A percentile compares a stretch with the other conserved stretches of the same genome.
These are phyloP conservation scores for Vannuccia rotundouncinata DNA, from an alignment of 2,888 invertebrate species.

Conservation along the genomic window DNA sequence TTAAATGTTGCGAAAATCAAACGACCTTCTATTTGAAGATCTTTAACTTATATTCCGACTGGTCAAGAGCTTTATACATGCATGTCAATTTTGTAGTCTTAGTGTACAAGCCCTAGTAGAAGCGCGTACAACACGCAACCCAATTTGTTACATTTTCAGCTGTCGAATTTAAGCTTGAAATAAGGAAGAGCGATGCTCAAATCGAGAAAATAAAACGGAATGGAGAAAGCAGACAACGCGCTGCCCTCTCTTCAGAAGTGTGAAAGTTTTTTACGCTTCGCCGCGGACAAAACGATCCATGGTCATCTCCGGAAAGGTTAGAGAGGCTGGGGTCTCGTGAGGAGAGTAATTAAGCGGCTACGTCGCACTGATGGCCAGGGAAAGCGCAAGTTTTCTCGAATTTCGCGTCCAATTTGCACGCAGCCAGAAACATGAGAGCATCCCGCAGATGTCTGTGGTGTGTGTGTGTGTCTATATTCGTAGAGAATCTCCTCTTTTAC, in stretches of 20 bases:
- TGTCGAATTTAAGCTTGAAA: no score
- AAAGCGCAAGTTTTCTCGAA: not conserved
- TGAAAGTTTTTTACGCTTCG: not conserved
- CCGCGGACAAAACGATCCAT: not conserved
- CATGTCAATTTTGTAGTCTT: not conserved
- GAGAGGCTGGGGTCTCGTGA: not conserved
- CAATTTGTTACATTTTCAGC: not conserved
- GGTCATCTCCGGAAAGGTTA: not conserved
- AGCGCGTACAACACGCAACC: not conserved
- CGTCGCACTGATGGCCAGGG: not conserved
- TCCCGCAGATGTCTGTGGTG: no score
- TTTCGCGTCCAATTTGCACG: not conserved
- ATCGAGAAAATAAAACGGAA: not conserved
- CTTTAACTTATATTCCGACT: not conserved
- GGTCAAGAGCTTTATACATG: not conserved
- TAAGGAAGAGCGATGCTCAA: no score
- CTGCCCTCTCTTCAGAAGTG: not conserved
- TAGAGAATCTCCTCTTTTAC: no score
- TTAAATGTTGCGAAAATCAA: no score
- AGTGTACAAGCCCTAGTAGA: not conserved
- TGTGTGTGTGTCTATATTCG: no score
- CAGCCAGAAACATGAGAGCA: not conserved
- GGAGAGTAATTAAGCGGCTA: not conserved
- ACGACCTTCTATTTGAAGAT: no score
- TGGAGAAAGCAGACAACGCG: no score